These are phyloP conservation scores for Zeus faber DNA, from an alignment of 2,113 vertebrate species.

Conservation along the genomic window DNA sequence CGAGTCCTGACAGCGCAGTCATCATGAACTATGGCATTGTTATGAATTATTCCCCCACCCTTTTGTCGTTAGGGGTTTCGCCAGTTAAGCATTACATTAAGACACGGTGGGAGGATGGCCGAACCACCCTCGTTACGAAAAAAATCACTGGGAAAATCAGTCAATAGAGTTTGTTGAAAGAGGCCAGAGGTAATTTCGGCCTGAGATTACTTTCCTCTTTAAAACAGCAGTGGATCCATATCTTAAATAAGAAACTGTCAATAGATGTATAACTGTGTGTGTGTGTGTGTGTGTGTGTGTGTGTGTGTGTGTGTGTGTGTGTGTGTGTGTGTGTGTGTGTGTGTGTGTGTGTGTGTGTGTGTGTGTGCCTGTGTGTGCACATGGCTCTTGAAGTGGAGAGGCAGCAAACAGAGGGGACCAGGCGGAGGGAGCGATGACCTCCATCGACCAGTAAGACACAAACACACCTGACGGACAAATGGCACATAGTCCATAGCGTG, in stretches of 20 bases:
- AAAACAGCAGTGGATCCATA: neutral
- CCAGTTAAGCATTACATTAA: too few relatives aligned
- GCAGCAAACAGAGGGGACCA: constrained; percentile 3
- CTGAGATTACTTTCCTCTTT: too few relatives aligned
- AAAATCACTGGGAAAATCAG: too few relatives aligned
- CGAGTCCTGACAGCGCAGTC: too few relatives aligned
- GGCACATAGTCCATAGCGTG: neutral
- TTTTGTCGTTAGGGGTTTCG: too few relatives aligned
- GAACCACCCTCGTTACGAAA: too few relatives aligned
- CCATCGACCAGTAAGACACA: constrained; percentile 1
- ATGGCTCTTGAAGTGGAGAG: constrained; percentile 13
- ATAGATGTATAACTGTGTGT: constrained; percentile 2
- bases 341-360: neutral
- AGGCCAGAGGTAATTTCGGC: too few relatives aligned
- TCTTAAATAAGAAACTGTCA: neutral
- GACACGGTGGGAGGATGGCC: too few relatives aligned
- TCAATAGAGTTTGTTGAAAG: too few relatives aligned
- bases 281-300: constrained; percentile 9
- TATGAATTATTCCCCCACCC: too few relatives aligned
- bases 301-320: constrained; percentile 2
- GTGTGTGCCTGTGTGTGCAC: neutral
- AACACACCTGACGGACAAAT: neutral
- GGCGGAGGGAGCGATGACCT: constrained; percentile 6
- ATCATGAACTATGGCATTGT: too few relatives aligned
- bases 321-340: neutral